A percentile compares a stretch with the other conserved stretches of the same genome.
These are phyloP conservation scores for Drosophila albomicans DNA, from an alignment of 1,140 invertebrate genomes.

Conservation along the genomic window DNA sequence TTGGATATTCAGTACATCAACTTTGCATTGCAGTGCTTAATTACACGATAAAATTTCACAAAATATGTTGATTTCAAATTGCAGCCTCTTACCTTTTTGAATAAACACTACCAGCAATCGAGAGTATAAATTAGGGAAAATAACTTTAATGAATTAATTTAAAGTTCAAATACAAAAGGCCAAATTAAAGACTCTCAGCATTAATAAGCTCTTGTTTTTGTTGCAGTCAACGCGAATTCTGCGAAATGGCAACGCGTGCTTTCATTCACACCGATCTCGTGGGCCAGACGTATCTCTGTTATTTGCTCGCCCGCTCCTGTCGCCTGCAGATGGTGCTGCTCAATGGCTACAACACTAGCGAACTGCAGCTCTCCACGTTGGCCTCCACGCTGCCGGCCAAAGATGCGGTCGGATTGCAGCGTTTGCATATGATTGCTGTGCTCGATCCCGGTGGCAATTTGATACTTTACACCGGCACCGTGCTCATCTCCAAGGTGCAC, in stretches of 20 bases:
- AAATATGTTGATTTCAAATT: no score
- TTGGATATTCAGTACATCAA: no score
- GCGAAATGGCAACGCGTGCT: constrained; percentile 89
- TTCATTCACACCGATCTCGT: constrained; percentile 93
- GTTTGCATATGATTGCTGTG: constrained; percentile 92
- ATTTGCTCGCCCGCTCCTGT: constrained; percentile 89
- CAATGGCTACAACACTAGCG: constrained; percentile 88
- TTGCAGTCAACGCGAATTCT: constrained; percentile 82
- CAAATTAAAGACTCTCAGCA: no score
- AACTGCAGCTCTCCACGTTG: constrained; percentile 90
- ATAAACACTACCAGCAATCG: no score
- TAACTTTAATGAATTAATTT: no score
- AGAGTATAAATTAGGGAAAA: no score
- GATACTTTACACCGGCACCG: constrained; percentile 93
- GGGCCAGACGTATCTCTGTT: constrained; percentile 93
- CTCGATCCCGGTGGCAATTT: constrained; percentile 92
- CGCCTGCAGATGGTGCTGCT: constrained; percentile 91
- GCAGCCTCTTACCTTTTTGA: no score
- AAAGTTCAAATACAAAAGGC: no score
- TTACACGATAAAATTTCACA: no score
- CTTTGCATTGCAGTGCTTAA: no score
- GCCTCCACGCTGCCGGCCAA: constrained; percentile 90
- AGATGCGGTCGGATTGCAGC: constrained; percentile 92
- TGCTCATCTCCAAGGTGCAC: constrained; percentile 93
- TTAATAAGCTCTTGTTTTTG: neutral